phyloP scores from a whole-genome alignment of 2,888 invertebrate genomes.

The Thymelicus lineola region DNA sequence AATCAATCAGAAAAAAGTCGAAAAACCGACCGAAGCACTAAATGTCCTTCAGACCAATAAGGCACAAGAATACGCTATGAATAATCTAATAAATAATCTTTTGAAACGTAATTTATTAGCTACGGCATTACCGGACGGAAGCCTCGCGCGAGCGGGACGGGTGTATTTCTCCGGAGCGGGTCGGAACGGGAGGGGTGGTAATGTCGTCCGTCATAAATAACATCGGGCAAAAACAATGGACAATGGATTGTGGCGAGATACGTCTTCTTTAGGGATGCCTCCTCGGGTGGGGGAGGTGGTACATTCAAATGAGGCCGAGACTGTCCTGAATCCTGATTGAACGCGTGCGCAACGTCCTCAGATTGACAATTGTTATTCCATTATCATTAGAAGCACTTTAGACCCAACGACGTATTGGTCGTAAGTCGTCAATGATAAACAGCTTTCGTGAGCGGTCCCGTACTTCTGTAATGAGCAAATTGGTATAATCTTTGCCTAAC shows the following conservation, averaged over 20 bases:
- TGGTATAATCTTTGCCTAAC: too few relatives aligned
- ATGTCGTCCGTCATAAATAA: constrained; percentile 83
- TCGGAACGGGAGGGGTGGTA: constrained; percentile 60
- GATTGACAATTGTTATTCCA: constrained; percentile 10
- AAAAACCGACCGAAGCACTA: constrained; percentile 57
- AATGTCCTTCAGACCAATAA: constrained; percentile 79
- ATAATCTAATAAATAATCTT: constrained; percentile 85
- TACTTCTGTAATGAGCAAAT: too few relatives aligned
- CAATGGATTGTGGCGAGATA: constrained; percentile 82
- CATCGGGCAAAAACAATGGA: constrained; percentile 83
- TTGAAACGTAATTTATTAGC: constrained; percentile 81
- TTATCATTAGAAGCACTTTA: background rate
- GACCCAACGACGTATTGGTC: background rate
- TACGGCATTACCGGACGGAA: constrained; percentile 78
- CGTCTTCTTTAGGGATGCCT: constrained; percentile 78
- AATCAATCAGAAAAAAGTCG: constrained; percentile 70
- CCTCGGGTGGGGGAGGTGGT: constrained; percentile 45
- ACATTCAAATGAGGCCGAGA: constrained; percentile 46
- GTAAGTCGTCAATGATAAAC: too few relatives aligned
- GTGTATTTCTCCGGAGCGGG: constrained; percentile 43
- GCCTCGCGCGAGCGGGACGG: constrained; percentile 64
- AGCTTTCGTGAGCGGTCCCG: too few relatives aligned
- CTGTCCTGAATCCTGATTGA: constrained; percentile 47
- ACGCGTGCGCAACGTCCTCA: constrained; percentile 58
- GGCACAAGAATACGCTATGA: constrained; percentile 76